Conservation (phyloP, 2,888 invertebrate genomes). For the Encarsia formosa region DNA sequence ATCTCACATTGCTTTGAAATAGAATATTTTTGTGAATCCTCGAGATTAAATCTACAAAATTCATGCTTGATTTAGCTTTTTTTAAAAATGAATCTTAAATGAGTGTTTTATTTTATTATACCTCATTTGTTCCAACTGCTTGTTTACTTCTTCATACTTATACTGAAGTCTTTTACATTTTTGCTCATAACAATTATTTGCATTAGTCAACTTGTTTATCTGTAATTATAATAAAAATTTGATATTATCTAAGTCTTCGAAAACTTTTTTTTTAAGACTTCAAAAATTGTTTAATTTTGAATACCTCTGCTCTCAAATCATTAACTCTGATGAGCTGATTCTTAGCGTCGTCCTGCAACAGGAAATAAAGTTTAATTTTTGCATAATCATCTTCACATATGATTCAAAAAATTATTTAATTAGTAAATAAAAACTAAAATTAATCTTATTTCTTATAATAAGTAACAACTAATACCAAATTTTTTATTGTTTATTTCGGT, state of each 20-base stretch:
- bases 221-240: slow-evolving; percentile 21
- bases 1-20: slow-evolving; percentile 18
- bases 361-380: too few relatives aligned
- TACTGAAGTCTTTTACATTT: slow-evolving; percentile 29
- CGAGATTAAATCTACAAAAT: slow-evolving; percentile 6
- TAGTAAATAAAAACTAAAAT: too few relatives aligned
- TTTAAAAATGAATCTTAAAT: neutral
- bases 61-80: neutral
- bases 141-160: slow-evolving; percentile 32
- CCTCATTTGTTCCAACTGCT: slow-evolving; percentile 34
- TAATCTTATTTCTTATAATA: too few relatives aligned
- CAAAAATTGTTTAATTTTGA: neutral
- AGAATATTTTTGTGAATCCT: slow-evolving; percentile 7
- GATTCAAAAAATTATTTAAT: too few relatives aligned
- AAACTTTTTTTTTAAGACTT: too few relatives aligned
- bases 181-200: slow-evolving; percentile 33
- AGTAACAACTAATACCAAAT: too few relatives aligned
- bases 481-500: too few relatives aligned
- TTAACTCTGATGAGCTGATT: slow-evolving; percentile 30
- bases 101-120: slow-evolving; percentile 6
- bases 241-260: neutral
- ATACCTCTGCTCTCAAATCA: slow-evolving; percentile 36
- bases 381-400: too few relatives aligned
- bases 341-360: slow-evolving; percentile 32
- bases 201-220: slow-evolving; percentile 31